phyloP scores from a whole-genome alignment of 53 echinoderm and acorn worm genomes.

The Luidia sarsii region DNA sequence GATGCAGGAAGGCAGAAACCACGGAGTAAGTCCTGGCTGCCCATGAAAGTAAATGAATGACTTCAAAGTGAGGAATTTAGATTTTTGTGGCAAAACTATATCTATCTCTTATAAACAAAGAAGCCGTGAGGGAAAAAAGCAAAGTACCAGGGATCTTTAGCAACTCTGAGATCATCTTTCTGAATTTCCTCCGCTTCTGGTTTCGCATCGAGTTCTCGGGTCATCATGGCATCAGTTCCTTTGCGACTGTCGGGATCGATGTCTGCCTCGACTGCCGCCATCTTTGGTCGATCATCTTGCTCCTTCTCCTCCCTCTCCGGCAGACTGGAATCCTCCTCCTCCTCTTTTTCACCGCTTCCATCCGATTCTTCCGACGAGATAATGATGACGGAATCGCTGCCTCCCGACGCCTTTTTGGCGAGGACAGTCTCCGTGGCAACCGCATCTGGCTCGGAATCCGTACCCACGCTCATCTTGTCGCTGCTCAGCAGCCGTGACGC shows the following conservation, averaged over 20 bases:
- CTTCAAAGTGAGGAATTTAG: too few relatives aligned
- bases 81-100: too few relatives aligned
- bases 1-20: too few relatives aligned
- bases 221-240: not conserved
- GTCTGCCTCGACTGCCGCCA: not conserved
- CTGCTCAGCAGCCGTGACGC: not conserved
- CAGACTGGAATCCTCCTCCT: not conserved
- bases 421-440: not conserved
- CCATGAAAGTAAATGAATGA: too few relatives aligned
- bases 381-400: not conserved
- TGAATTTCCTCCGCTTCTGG: not conserved
- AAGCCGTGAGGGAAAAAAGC: too few relatives aligned
- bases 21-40: too few relatives aligned
- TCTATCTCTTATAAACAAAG: too few relatives aligned
- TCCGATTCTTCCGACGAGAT: conserved; percentile 22
- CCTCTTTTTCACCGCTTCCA: too few relatives aligned
- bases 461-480: not conserved
- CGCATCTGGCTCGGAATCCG: not conserved
- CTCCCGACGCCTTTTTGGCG: not conserved
- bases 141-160: too few relatives aligned
- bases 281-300: not conserved
- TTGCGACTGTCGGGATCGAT: not conserved
- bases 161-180: not conserved
- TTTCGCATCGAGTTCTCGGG: not conserved
- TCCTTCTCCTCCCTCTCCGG: not conserved